Evolutionary conservation across 2,113 vertebrate genomes (phyloP), one percentile per base, ranked within the genome.

Genomic region (Baryphthengus martii): DNA sequence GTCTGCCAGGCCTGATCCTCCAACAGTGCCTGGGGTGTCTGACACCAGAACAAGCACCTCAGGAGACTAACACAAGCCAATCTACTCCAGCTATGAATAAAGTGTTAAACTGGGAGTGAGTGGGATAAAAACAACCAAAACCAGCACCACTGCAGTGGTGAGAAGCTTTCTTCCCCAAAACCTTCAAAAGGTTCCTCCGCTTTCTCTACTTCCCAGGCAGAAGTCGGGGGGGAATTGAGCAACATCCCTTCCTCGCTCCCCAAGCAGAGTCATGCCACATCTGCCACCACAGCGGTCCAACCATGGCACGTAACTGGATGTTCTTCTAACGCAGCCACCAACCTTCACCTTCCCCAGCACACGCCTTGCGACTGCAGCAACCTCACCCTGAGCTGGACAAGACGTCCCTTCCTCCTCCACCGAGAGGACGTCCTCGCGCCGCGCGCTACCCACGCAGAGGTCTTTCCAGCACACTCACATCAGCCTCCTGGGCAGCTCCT

Each of bases 401-500:
- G 24, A 42, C 4, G 0, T 13, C 40, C n/a, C 71, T 58, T 73
- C 53, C 33, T 42, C 13, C 82, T 9, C 1, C 0, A 37, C 10
- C 26, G 31, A 13, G n/a, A 33, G 31, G 49, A 14, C 2, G 0
- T 6, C 77, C 75, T 76, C 1, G 0, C 31, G 37, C 86, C 0
- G 0, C 1, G 1, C 40, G 83, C 88, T 86, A 42, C 80, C 59
- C 90, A 90, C 77, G 53, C 5, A n/a, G 28, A n/a, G 73, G 77
- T 88, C 92, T 73, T 88, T n/a, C 66, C 82, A 50, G 49, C 26
- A 73, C 52, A 44, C 23, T 44, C 94, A 88, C 82, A 85, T 45
- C 86, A 95, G 94, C 75, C 89, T 83, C 71, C 62, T 14, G 71
- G 82, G 89, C 82, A 89, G 50, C 70, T 90, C 73, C 77, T 76